Percentiles rank a stretch among this genome's conserved stretches.
These are phyloP conservation scores for Plebejus anna DNA, from an alignment of 2,888 invertebrate genomes.

Conservation along the genomic window DNA sequence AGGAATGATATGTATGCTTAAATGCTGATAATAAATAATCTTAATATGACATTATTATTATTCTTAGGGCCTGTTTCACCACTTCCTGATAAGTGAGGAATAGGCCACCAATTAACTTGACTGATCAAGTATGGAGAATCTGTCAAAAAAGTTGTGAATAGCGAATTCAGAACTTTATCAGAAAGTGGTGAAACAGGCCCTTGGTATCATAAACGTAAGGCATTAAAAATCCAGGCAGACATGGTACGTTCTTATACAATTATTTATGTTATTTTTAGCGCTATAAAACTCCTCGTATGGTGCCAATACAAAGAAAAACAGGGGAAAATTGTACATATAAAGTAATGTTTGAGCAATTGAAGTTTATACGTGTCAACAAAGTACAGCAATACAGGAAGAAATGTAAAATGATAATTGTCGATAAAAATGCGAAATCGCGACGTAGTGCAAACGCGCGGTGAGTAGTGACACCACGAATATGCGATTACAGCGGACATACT, in stretches of 20 bases:
- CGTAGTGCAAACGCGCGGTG: constrained; percentile 38
- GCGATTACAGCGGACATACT: constrained; percentile 33
- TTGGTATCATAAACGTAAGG: neutral
- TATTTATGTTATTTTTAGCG: constrained; percentile 9
- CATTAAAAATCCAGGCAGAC: neutral
- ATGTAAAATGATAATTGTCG: constrained; percentile 64
- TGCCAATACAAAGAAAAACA: constrained; percentile 17
- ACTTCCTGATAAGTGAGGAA: too few relatives aligned
- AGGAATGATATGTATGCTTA: too few relatives aligned
- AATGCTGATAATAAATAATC: too few relatives aligned
- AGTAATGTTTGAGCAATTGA: constrained; percentile 26
- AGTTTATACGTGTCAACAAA: constrained; percentile 45
- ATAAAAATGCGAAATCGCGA: constrained; percentile 51
- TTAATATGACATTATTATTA: too few relatives aligned
- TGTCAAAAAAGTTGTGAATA: too few relatives aligned
- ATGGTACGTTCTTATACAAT: neutral
- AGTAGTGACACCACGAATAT: constrained; percentile 23
- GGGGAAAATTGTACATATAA: constrained; percentile 18
- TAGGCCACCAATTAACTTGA: too few relatives aligned
- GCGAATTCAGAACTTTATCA: too few relatives aligned
- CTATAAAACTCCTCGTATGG: constrained; percentile 7
- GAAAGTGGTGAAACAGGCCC: too few relatives aligned
- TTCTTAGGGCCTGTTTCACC: too few relatives aligned
- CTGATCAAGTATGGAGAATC: too few relatives aligned
- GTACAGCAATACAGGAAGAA: constrained; percentile 58